Conservation (phyloP, 1,140 invertebrate genomes). For the Calliopsis andreniformis region DNA sequence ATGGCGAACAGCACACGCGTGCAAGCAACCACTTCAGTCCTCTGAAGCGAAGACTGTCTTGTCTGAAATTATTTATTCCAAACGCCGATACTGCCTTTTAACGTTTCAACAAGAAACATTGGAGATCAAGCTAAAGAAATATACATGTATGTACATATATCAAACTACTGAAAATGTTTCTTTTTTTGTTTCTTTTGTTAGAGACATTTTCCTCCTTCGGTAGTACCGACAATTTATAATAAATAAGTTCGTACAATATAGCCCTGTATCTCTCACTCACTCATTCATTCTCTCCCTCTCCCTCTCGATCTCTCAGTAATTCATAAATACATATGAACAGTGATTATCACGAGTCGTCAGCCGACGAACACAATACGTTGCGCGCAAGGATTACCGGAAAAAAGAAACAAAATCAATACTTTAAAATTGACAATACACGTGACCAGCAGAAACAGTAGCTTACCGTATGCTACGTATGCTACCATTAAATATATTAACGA, state of each 20-base stretch:
- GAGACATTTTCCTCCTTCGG: neutral
- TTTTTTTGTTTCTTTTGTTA: neutral
- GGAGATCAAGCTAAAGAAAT: conserved; percentile 24
- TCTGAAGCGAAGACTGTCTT: conserved; percentile 38
- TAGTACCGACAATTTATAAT: conserved; percentile 56
- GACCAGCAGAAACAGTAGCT: conserved; percentile 33
- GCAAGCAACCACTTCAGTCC: conserved; percentile 37
- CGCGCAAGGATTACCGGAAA: conserved; percentile 33
- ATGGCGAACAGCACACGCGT: conserved; percentile 45
- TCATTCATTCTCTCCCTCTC: conserved; percentile 22
- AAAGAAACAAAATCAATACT: conserved; percentile 35
- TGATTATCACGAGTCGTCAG: conserved; percentile 52
- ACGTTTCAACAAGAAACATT: conserved; percentile 25
- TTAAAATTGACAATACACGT: conserved; percentile 24
- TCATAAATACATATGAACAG: conserved; percentile 59
- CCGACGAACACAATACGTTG: conserved; percentile 42
- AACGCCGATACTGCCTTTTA: conserved; percentile 36
- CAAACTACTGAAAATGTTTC: conserved; percentile 19
- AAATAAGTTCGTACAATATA: conserved; percentile 64
- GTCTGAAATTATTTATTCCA: conserved; percentile 63
- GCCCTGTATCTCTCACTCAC: conserved; percentile 30
- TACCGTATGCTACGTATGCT: conserved; percentile 42
- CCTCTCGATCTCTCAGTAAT: conserved; percentile 36
- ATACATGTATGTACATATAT: conserved; percentile 34
- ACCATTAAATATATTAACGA: conserved; percentile 43